Evolutionary conservation across 2,113 vertebrate genomes (phyloP).

Genomic region (Polypterus bichir): DNA sequence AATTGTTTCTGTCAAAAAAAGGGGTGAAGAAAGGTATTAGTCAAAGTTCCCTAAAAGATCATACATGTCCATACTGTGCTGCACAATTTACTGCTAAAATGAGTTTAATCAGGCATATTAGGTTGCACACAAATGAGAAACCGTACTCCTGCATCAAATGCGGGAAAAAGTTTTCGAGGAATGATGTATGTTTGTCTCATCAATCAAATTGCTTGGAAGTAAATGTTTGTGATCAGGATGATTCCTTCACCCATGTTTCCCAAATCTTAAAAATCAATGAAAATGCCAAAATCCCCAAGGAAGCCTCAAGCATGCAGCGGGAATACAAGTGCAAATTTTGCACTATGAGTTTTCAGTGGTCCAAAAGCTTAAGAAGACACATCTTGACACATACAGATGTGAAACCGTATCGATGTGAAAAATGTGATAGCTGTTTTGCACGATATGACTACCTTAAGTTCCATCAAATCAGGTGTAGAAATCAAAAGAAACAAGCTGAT

Average conservation of each 20-base stretch:
- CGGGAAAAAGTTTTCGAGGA: too few relatives aligned
- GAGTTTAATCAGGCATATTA: slow-evolving; percentile 37
- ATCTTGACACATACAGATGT: slow-evolving; percentile 57
- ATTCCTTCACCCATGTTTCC: too few relatives aligned
- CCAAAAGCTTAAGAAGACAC: slow-evolving; percentile 42
- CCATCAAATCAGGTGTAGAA: slow-evolving; percentile 43
- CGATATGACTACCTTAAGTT: slow-evolving; percentile 49
- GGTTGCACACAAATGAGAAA: slow-evolving; percentile 32
- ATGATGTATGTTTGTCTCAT: too few relatives aligned
- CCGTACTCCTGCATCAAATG: slow-evolving; percentile 38
- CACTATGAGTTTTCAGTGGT: slow-evolving; percentile 45
- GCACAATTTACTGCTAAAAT: slow-evolving; percentile 35
- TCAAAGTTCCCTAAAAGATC: too few relatives aligned
- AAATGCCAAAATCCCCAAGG: too few relatives aligned
- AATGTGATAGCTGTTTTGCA: slow-evolving; percentile 50
- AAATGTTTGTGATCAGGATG: too few relatives aligned
- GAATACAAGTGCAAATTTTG: slow-evolving; percentile 53
- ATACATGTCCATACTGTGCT: slow-evolving; percentile 41
- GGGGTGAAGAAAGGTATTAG: too few relatives aligned
- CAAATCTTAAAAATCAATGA: too few relatives aligned
- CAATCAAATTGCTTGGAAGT: too few relatives aligned
- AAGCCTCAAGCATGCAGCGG: slow-evolving; percentile 2
- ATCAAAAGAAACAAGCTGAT: slow-evolving; percentile 34
- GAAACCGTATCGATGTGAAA: slow-evolving; percentile 56
- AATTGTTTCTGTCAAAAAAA: too few relatives aligned